Evolutionary conservation across 2,113 vertebrate species (phyloP).

Genomic region (Gasterosteus aculeatus): DNA sequence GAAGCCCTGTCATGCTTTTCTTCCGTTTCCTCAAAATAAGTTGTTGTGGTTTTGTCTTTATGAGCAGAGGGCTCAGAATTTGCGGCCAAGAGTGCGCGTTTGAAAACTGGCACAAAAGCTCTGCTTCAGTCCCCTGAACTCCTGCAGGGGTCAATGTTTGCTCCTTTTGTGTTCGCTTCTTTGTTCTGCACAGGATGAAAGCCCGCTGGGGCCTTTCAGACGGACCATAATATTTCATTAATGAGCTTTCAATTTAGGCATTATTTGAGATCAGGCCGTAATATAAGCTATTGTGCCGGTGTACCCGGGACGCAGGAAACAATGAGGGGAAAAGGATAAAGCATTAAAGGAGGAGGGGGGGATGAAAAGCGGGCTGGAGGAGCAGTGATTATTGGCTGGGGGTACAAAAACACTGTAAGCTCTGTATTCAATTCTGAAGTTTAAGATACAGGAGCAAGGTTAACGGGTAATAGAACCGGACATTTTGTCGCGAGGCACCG

Average conservation of each 20-base stretch:
- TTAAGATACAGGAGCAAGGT: conserved; percentile 28
- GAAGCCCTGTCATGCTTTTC: neutral
- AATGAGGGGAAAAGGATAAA: conserved; percentile 25
- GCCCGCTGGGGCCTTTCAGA: conserved; percentile 34
- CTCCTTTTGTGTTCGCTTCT: conserved; percentile 26
- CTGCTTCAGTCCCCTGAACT: conserved; percentile 6
- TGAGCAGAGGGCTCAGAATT: neutral
- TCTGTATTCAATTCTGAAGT: conserved; percentile 49
- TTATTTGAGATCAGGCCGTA: conserved; percentile 42
- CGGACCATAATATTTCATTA: conserved; percentile 50
- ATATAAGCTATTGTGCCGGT: conserved; percentile 5
- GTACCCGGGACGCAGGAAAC: conserved; percentile 19
- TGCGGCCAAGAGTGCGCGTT: neutral
- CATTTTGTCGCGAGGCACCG: neutral
- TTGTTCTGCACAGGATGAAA: conserved; percentile 19
- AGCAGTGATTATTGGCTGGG: conserved; percentile 30
- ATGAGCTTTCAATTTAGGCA: conserved; percentile 50
- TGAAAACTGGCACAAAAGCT: conserved; percentile 23
- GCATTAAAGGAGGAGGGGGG: conserved; percentile 13
- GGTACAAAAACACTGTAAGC: conserved; percentile 43
- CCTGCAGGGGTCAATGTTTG: conserved; percentile 50
- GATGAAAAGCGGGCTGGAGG: conserved; percentile 39
- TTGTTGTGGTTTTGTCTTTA: too few relatives aligned
- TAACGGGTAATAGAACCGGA: too few relatives aligned
- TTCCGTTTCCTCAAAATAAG: neutral